Percentiles rank a stretch among this genome's conserved stretches.
These are phyloP conservation scores for Littorina saxatilis DNA, from an alignment of 1,140 invertebrate genomes.

Conservation along the genomic window DNA sequence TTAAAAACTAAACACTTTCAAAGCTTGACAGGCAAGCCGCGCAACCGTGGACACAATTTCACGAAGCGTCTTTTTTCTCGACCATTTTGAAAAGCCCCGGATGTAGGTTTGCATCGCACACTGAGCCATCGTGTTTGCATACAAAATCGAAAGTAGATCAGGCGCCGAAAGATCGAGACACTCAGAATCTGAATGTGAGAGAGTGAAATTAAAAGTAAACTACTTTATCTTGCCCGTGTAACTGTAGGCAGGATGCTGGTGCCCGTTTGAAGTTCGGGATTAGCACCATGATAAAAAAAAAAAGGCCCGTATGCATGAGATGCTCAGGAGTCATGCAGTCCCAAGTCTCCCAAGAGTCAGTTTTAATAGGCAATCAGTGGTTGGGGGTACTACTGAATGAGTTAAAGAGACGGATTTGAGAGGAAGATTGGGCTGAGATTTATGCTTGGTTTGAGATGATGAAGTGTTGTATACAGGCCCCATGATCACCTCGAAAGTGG, in stretches of 20 bases:
- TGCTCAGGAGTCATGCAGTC: no score
- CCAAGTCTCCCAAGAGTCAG: no score
- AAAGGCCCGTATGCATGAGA: background rate
- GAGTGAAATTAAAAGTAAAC: no score
- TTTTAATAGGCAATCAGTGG: no score
- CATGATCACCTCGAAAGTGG: no score
- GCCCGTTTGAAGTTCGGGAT: background rate
- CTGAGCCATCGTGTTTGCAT: background rate
- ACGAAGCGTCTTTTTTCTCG: background rate
- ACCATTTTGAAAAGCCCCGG: constrained; percentile 22
- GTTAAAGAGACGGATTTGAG: no score
- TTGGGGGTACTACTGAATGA: no score
- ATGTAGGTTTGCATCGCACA: background rate
- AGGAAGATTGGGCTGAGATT: no score
- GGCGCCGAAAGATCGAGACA: background rate
- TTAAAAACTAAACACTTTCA: background rate
- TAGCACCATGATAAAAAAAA: background rate
- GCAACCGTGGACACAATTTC: constrained; percentile 8
- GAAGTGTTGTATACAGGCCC: no score
- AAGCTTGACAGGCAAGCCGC: background rate
- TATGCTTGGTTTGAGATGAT: no score
- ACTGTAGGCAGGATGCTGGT: no score
- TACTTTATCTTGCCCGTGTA: no score
- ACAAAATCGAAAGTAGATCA: background rate
- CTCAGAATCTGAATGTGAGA: background rate